Evolutionary conservation across 2,797 vertebrate species (phyloP).

Genomic region (Vespertilio murinus): DNA sequence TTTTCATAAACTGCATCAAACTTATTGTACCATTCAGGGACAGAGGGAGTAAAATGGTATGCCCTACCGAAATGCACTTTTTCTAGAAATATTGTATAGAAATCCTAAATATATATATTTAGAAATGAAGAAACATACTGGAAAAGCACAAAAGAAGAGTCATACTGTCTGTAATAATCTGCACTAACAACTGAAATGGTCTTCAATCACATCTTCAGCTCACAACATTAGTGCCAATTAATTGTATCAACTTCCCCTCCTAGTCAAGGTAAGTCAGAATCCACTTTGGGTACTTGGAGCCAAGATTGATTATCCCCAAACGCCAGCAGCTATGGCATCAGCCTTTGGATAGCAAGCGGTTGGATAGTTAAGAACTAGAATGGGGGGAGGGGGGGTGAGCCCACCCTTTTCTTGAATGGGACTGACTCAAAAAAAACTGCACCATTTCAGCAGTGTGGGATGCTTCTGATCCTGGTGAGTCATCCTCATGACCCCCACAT

Average conservation of each 20-base stretch:
- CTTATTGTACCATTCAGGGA: background rate
- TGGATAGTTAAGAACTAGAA: conserved; percentile 4
- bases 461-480: background rate
- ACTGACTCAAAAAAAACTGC: background rate
- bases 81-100: background rate
- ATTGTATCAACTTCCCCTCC: background rate
- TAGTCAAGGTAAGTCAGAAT: conserved; percentile 3
- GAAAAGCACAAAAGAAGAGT: background rate
- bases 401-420: conserved; percentile 46
- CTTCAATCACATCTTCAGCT: conserved; percentile 33
- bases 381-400: background rate
- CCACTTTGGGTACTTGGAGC: background rate
- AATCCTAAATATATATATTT: background rate
- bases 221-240: background rate
- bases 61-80: background rate
- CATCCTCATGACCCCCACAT: background rate
- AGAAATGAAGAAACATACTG: background rate
- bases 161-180: background rate
- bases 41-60: background rate
- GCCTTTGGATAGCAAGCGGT: conserved; percentile 54
- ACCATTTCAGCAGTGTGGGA: background rate
- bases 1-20: conserved; percentile 13
- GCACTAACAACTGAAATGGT: conserved; percentile 17
- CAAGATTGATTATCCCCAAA: conserved; percentile 61
- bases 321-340: background rate